phyloP scores from a whole-genome alignment of 2,797 vertebrate genomes.

The Echiichthys vipera region DNA sequence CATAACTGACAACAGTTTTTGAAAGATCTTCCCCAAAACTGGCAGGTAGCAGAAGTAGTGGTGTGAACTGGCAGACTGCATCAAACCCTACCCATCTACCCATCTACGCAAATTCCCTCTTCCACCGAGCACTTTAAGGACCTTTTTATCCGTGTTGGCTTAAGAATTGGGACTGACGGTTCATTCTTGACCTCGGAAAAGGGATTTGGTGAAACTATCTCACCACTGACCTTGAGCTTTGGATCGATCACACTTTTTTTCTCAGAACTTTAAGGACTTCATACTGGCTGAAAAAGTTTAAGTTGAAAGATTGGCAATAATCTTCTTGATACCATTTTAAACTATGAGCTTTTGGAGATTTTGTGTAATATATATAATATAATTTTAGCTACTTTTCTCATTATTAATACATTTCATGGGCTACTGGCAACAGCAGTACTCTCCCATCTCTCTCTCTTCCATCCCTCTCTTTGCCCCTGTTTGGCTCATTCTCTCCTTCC shows the following conservation, averaged over 20 bases:
- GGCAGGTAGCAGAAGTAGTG: background rate
- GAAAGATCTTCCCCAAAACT: background rate
- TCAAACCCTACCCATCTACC: too few relatives aligned
- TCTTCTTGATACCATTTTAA: background rate
- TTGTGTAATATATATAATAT: too few relatives aligned
- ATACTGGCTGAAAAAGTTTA: background rate
- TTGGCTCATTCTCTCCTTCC: conserved; percentile 12
- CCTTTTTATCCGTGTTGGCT: background rate
- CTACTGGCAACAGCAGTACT: background rate
- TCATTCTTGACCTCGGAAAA: background rate
- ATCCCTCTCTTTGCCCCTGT: conserved; percentile 10
- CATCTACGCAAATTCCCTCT: too few relatives aligned
- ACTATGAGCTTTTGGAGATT: too few relatives aligned
- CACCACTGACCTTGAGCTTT: background rate
- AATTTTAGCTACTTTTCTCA: background rate
- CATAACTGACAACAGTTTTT: too few relatives aligned
- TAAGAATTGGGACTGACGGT: conserved; percentile 4
- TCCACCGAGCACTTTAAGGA: background rate
- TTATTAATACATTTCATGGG: background rate
- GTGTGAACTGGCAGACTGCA: too few relatives aligned
- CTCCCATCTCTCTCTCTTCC: conserved; percentile 4
- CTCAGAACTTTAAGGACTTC: background rate
- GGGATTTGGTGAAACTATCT: background rate
- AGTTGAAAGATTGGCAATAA: background rate
- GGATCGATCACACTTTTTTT: background rate